A percentile compares a stretch with the other conserved stretches of the same genome.
Evolutionary conservation across 2,797 vertebrate genomes (phyloP).

Genomic region (Siniperca obscura): DNA sequence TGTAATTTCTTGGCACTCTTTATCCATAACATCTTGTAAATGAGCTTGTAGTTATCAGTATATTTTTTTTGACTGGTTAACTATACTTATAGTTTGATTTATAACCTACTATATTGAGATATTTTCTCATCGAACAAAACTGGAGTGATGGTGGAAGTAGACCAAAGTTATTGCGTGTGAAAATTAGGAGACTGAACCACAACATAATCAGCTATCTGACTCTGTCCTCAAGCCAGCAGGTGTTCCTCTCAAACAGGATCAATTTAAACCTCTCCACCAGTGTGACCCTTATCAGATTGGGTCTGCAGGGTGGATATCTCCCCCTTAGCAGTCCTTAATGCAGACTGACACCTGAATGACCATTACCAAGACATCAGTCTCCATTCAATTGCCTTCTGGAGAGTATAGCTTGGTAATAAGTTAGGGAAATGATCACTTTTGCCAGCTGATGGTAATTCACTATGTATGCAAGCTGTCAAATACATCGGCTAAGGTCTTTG

Average conservation of each 20-base stretch:
- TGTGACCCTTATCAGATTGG: slow-evolving; percentile 54
- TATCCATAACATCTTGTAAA: neutral
- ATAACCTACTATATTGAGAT: neutral
- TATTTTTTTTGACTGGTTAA: neutral
- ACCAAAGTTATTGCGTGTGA: slow-evolving; percentile 7
- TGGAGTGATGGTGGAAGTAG: neutral
- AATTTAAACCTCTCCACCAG: slow-evolving; percentile 44
- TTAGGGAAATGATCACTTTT: slow-evolving; percentile 59
- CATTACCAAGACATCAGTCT: slow-evolving; percentile 73
- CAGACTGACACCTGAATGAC: slow-evolving; percentile 59
- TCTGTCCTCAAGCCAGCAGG: slow-evolving; percentile 38
- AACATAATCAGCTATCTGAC: slow-evolving; percentile 22
- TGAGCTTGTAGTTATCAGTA: neutral
- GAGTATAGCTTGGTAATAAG: slow-evolving; percentile 58
- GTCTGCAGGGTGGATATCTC: slow-evolving; percentile 34
- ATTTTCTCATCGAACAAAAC: slow-evolving; percentile 6
- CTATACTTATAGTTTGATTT: neutral
- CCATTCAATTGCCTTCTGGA: slow-evolving; percentile 58
- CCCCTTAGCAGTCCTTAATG: slow-evolving; percentile 55
- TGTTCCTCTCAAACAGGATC: slow-evolving; percentile 36
- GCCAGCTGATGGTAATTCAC: slow-evolving; percentile 62
- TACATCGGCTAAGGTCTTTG: slow-evolving; percentile 39
- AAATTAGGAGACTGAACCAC: slow-evolving; percentile 1
- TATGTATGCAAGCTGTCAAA: slow-evolving; percentile 66
- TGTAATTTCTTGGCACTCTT: neutral